These are phyloP conservation scores for Noctua pronuba DNA, from an alignment of 2,888 invertebrate genomes.

Conservation along the genomic window DNA sequence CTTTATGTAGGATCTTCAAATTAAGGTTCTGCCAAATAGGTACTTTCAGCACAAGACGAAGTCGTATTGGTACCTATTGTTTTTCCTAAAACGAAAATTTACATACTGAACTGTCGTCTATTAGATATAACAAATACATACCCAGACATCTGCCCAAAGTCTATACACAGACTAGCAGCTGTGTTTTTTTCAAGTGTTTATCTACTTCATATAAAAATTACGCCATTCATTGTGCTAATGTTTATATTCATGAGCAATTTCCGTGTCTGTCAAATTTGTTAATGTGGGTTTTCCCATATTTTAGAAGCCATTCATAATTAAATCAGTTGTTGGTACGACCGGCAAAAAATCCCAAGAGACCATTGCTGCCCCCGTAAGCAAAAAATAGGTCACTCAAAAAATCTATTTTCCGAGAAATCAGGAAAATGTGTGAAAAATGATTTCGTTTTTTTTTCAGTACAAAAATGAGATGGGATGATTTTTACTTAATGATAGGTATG, in stretches of 20 bases:
- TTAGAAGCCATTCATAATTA: constrained; percentile 15
- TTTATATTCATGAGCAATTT: constrained; percentile 40
- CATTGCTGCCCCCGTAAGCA: not conserved
- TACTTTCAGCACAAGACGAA: not conserved
- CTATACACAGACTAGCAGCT: not conserved
- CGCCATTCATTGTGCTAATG: constrained; percentile 29
- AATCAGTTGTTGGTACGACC: constrained; percentile 3
- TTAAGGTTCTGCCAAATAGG: not conserved
- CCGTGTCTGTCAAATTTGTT: constrained; percentile 13
- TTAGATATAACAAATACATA: not conserved
- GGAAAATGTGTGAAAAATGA: not conserved
- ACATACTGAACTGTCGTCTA: not conserved
- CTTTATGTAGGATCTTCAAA: not conserved
- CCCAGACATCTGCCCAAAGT: not conserved
- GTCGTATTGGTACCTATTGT: not conserved
- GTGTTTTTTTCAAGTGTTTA: constrained; percentile 15
- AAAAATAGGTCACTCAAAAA: not conserved
- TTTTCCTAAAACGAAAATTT: not conserved
- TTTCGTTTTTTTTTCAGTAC: not conserved
- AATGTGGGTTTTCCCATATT: constrained; percentile 33
- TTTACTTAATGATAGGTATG: not conserved
- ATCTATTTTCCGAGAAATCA: not conserved
- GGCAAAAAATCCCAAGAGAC: not conserved
- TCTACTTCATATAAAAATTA: constrained; percentile 19
- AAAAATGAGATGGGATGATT: not conserved